Base-by-base conservation (phyloP, 1,140 invertebrate genomes). In the Polyergus mexicanus region DNA sequence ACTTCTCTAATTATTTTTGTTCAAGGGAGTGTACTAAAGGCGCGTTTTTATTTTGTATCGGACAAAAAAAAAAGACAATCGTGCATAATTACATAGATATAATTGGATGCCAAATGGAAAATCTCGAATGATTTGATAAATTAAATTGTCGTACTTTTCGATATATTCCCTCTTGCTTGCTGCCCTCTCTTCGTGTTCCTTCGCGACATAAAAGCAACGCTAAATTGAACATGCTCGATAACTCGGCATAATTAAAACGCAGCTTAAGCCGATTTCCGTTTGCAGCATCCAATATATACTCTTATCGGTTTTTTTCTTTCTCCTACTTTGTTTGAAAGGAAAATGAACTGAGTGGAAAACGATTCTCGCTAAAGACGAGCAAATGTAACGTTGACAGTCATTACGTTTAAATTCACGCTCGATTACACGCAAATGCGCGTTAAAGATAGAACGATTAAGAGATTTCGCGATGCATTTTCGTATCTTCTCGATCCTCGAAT, bases 321-420 rank as follows among this genome's bases (percentile, higher is more conserved):
- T 28, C 10, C 32, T 7, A 28, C 28, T 47, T 72, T 38, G 47
- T 60, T 38, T 83, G 22, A 74, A 72, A 71, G 72, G 11, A 41
- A 32, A 56, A 81, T 81, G 44, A 28, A 83, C 78, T 62, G 60
- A 83, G 54, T 28, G 54, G 78, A 83, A 83, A 83, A 58, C 25
- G 35, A 25, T 60, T 32, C 19, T 71, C 38, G 65, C 60, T 72
- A 62, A 60, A 74, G 35, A 25, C 54, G 68, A 60, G 38, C 38
- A 38, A 62, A 47, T 16, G 38, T 62, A 72, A 69, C 66, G 19
- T 63, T 63, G 76, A 35, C 28, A 19, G 28, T 3, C 38, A 11
- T 74, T 22, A 28, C 54, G 35, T 74, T 83, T 72, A 71, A 74
- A 74, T 83, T 83, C 56, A 56, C 78, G 54, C 68, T 74, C 78